Conservation (phyloP, 2,113 vertebrate genomes). For the Platycercus adscitus region DNA sequence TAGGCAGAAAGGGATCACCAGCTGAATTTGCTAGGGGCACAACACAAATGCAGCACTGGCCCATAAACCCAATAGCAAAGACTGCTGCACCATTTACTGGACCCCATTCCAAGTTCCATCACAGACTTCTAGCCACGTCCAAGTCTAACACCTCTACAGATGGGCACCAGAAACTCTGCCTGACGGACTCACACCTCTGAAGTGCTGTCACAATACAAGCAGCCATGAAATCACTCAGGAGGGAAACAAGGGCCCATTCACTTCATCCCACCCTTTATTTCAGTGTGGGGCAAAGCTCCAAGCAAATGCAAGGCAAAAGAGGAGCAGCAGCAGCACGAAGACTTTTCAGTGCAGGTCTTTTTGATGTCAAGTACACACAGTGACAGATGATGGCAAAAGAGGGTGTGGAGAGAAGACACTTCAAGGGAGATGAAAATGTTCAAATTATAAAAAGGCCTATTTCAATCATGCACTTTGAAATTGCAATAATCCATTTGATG, state of each 20-base stretch:
- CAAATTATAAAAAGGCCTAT: neutral
- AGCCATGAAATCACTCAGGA: neutral
- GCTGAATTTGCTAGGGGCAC: neutral
- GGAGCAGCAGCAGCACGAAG: neutral
- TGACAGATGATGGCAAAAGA: neutral
- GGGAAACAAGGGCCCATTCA: neutral
- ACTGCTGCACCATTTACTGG: neutral
- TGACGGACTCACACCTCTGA: neutral
- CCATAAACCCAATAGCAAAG: neutral
- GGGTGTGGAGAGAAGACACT: neutral
- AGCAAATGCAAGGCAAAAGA: neutral
- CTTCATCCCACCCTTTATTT: neutral
- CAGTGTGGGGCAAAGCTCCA: neutral
- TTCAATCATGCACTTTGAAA: slow-evolving; percentile 1
- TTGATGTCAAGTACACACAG: neutral
- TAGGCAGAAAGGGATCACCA: neutral
- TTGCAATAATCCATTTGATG: slow-evolving; percentile 22
- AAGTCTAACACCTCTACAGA: neutral
- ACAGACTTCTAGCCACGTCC: fast-evolving
- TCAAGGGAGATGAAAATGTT: slow-evolving; percentile 30
- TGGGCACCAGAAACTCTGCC: neutral
- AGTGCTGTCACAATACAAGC: neutral
- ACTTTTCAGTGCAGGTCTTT: neutral
- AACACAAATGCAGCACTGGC: fast-evolving
- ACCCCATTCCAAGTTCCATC: neutral